phyloP scores from a whole-genome alignment of 2,113 vertebrate species.

The Pachycephala philippinensis region DNA sequence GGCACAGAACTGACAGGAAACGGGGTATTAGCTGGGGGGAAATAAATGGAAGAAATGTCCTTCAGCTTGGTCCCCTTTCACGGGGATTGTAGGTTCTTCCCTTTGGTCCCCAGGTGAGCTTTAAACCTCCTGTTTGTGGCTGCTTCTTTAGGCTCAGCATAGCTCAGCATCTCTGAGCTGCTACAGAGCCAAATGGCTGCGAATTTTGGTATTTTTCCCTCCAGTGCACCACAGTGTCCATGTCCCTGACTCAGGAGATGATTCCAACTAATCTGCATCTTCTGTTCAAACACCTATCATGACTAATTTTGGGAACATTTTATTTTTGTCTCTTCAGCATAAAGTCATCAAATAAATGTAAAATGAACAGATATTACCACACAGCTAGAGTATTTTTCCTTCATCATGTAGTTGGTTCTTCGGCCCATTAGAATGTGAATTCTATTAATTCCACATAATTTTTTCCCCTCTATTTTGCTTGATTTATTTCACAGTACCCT shows the following conservation, averaged over 20 bases:
- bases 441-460: not conserved
- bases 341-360: not conserved
- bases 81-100: not conserved
- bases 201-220: not conserved
- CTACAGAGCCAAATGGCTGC: not conserved
- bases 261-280: not conserved
- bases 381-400: not conserved
- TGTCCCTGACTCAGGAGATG: not conserved
- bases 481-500: not conserved
- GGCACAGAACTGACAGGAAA: conserved; percentile 1
- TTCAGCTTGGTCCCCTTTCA: not conserved
- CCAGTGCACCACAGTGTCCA: not conserved
- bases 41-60: not conserved
- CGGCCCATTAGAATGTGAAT: not conserved
- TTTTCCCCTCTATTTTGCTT: not conserved
- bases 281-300: not conserved
- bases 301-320: not conserved
- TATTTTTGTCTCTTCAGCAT: not conserved
- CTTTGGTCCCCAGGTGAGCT: not conserved
- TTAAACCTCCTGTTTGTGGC: not conserved
- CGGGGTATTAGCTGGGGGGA: not conserved
- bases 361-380: not conserved
- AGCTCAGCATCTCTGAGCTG: not conserved
- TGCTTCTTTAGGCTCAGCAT: not conserved
- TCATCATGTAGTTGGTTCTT: not conserved